Evolutionary conservation across 2,888 invertebrate genomes (phyloP), one percentile per base, ranked within the genome.

Genomic region (Pollenia griseotomentosa): DNA sequence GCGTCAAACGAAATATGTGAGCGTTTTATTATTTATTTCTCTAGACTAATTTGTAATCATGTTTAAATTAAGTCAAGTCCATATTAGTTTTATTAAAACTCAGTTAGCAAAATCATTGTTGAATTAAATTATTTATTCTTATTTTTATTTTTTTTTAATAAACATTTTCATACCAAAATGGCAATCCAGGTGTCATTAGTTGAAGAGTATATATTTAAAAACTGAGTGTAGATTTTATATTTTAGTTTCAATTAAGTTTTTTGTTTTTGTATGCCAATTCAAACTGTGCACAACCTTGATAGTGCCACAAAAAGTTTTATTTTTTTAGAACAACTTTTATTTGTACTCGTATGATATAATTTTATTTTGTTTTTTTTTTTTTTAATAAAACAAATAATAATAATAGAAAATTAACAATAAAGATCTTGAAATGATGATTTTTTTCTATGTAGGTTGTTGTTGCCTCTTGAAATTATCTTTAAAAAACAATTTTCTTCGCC

Each of bases 51-150:
- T 79, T 75, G 70, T 71, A 83, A 75, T 80, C 80, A 70, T 70
- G 79, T 65, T 83, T 75, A 79, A 85, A 82, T 85, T 78, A 75
- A 86, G 70, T 86, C 78, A 86, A 79, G 79, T 70, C 86, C 79
- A 83, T 86, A 51, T 78, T 42, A 11, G n/a, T 55, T 12, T 11
- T 40, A 78, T 55, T 42, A 33, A 81, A 51, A 61, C 9, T 55
- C 14, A 51, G 57, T 59, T 82, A 44, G 16, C 48, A 48, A 65
- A 70, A 10, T 46, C n/a, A 53, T 63, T 42, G 23, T 19, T 78
- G 55, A 83, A 83, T 83, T 70, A 48, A 14, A 51, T 61, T 23
- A 42, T 11, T 46, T 70, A n/a, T 46, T 63, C 14, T 53, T 55
- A 12, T 63, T 63, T 59, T 77, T 51, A 2, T 57, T 6, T 33